Base-by-base conservation (phyloP, 2,888 invertebrate genomes). In the Nomada hirtipes region DNA sequence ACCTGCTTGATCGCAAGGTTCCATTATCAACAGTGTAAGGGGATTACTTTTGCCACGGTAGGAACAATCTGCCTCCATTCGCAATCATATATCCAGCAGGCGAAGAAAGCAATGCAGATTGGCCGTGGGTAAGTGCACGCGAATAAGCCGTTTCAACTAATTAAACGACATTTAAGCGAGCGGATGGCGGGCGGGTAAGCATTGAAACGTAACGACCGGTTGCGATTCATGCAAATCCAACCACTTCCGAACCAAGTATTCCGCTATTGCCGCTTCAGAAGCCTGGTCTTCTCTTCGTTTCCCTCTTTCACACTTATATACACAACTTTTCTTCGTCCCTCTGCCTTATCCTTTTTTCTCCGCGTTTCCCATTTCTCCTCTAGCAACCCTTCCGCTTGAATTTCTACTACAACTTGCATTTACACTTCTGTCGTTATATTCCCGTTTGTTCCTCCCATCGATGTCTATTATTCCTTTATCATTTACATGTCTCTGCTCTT, bases 181-280 rank as follows among this genome's bases (percentile, higher is more conserved):
- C 83, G 83, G 81, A 88, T 85, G 82, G 82, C 72, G 52, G 76
- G 29, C 80, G 77, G 79, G 82, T 71, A 75, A 75, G 83, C 83
- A 88, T 86, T 86, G 88, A 88, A 89, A 89, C 88, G 83, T 84
- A 89, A 89, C 88, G 86, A 89, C 79, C 86, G 88, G 73, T 77
- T 68, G 77, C 86, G 88, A 88, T 89, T 89, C 89, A 89, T 89
- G 88, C 80, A 89, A 88, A 88, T 88, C 85, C 88, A 89, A 89
- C 86, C 86, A 86, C 84, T 88, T 88, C 88, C 79, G 77, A 86
- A 77, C 77, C 82, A 76, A 86, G 82, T 74, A 80, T 82, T 86
- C 79, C 55, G 44, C 47, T 36, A 50, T n/a, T 71, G 59, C 23
- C 72, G 61, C 79, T 59, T 70, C 79, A 50, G 47, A 57, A 44